Evolutionary conservation across 2,797 vertebrate species (phyloP).

Genomic region (Rhinogobio ventralis): DNA sequence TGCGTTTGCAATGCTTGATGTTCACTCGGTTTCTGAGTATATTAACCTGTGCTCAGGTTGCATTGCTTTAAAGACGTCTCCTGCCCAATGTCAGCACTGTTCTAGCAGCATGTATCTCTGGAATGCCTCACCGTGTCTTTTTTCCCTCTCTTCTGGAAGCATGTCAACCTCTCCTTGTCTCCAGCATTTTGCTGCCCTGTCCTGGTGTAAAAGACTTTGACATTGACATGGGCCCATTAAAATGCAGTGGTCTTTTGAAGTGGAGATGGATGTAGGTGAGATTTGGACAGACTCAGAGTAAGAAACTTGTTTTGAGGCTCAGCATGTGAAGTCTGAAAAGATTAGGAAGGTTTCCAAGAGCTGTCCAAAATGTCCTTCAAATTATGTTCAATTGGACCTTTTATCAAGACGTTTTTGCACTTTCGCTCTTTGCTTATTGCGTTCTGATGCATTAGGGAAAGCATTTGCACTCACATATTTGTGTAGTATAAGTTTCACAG

Average conservation of each 20-base stretch:
- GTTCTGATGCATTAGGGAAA: neutral
- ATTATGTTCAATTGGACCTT: neutral
- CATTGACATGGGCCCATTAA: slow-evolving; percentile 9
- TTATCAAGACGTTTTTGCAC: neutral
- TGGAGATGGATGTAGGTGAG: slow-evolving; percentile 13
- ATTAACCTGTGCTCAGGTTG: slow-evolving; percentile 36
- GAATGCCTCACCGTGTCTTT: slow-evolving; percentile 81
- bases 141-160: slow-evolving; percentile 75
- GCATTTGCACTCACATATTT: neutral
- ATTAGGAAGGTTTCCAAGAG: slow-evolving; percentile 13
- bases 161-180: slow-evolving; percentile 80
- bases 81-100: slow-evolving; percentile 9
- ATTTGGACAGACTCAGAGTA: neutral
- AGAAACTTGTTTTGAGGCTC: slow-evolving; percentile 22
- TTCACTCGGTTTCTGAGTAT: slow-evolving; percentile 2
- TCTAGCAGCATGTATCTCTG: slow-evolving; percentile 22
- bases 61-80: slow-evolving; percentile 12
- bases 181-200: slow-evolving; percentile 73
- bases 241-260: slow-evolving; percentile 45
- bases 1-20: slow-evolving; percentile 13
- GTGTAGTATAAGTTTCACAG: neutral
- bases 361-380: neutral
- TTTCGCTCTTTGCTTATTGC: neutral
- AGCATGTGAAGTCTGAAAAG: slow-evolving; percentile 35
- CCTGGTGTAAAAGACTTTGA: slow-evolving; percentile 60